phyloP scores from a whole-genome alignment of 1,140 invertebrate genomes.

The Trichonephila clavata region DNA sequence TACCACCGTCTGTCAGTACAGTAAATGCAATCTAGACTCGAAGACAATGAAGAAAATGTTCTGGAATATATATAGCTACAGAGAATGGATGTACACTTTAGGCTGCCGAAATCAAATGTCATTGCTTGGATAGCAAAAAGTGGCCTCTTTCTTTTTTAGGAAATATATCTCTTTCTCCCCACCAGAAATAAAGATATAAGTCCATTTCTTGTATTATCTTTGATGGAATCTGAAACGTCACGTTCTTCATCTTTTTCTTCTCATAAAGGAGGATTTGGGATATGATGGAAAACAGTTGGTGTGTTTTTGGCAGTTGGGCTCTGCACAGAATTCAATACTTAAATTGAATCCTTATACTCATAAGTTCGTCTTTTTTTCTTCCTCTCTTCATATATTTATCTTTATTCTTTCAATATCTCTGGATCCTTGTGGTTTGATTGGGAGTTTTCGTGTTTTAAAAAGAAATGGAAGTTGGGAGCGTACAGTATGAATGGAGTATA shows the following conservation, averaged over 20 bases:
- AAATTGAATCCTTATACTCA: conserved; percentile 16
- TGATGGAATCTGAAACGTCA: conserved; percentile 7
- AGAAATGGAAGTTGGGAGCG: neutral
- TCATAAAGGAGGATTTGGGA: neutral
- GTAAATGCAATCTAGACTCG: neutral
- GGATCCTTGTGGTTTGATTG: neutral
- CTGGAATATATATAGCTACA: neutral
- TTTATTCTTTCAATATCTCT: neutral
- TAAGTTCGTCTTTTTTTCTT: neutral
- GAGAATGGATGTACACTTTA: neutral
- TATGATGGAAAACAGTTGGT: conserved; percentile 21
- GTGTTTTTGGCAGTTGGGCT: neutral
- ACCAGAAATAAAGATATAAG: neutral
- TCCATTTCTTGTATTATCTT: conserved; percentile 30
- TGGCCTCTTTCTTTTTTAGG: neutral
- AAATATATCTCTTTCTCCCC: neutral
- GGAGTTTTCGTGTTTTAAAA: neutral
- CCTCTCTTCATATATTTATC: neutral
- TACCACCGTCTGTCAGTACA: neutral
- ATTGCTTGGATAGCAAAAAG: conserved; percentile 4
- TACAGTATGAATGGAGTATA: neutral
- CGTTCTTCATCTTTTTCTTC: conserved; percentile 30
- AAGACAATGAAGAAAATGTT: conserved; percentile 2
- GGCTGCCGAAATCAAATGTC: neutral
- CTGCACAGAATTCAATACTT: conserved; percentile 10